Conservation (phyloP, 2,797 vertebrate genomes). For the Argyrosomus regius region DNA sequence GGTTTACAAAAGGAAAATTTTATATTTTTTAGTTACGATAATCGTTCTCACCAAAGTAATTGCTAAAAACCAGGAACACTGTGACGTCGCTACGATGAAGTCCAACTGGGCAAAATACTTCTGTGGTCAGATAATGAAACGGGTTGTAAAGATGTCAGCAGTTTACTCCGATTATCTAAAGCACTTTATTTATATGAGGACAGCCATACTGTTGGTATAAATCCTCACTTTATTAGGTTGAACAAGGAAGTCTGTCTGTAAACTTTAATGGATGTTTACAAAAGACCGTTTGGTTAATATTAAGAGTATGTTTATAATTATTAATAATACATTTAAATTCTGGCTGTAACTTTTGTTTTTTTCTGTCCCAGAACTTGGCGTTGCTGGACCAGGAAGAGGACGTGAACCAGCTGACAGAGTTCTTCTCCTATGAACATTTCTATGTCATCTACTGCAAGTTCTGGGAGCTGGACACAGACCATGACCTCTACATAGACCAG, state of each 20-base stretch:
- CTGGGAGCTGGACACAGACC: slow-evolving; percentile 97
- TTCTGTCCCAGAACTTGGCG: slow-evolving; percentile 87
- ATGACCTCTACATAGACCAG: slow-evolving; percentile 94
- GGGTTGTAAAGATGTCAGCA: not conserved
- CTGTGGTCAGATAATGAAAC: not conserved
- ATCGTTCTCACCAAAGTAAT: not conserved
- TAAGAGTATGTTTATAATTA: not conserved
- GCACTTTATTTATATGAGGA: not conserved
- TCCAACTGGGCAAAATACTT: not conserved
- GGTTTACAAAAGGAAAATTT: not conserved
- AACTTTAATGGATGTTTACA: not conserved
- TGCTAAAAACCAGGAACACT: not conserved
- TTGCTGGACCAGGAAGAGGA: slow-evolving; percentile 94
- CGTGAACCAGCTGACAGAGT: slow-evolving; percentile 96
- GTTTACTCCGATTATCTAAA: not conserved
- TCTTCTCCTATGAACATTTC: slow-evolving; percentile 98
- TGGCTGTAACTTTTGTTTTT: not conserved
- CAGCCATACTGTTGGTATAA: not conserved
- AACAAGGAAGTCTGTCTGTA: not conserved
- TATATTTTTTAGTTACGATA: not conserved
- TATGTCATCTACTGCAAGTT: slow-evolving; percentile 99
- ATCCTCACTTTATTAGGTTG: not conserved
- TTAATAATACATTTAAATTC: not conserved
- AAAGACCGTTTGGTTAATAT: not conserved
- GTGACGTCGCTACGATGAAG: too few relatives aligned